Evolutionary conservation across 2,888 invertebrate genomes (phyloP), one percentile per base, ranked within the genome.

Genomic region (Oligia strigilis): DNA sequence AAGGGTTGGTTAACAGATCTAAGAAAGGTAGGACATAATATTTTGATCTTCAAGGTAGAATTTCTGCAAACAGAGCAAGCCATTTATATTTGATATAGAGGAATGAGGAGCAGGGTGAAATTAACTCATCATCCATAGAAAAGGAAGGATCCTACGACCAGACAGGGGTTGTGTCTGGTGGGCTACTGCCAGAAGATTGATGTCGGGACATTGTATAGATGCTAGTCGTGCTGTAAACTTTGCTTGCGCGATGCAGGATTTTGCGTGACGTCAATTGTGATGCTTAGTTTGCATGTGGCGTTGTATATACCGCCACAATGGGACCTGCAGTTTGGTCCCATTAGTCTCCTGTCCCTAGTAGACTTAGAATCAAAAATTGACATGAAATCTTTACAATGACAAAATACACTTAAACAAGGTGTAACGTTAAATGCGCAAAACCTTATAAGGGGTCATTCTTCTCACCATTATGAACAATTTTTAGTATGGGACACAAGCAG

Each of bases 1-100:
- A 55, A 46, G 46, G 82, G n/a, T 17, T 55, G 11, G n/a, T 49
- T 64, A 29, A 46, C 13, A 73, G 55, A 82, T 80, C 19, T 60
- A 11, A 5, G 49, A 29, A 43, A 40, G 40, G 9, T 19, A 13
- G 36, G 4, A 58, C 58, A 55, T 40, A 43, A 43, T 29, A 55
- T 55, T 55, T 55, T 58, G 19, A 58, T 9, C 11, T 29, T 58
- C 23, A 23, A 11, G 43, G 52, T 8, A 62, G 36, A 4, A 40
- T 72, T 49, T 71, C 19, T 1, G 43, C 4, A 0, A 14, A 2
- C 2, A 69, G 14, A 46, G 19, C 46, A 0, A 3, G 14, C 2
- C 29, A 72, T 0, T 72, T 43, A 6, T 13, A n/a, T 60, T 58
- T 11, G 5, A 3, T 58, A 58, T 11, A 58, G 23, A 23, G 4